These are phyloP conservation scores for Plemyria rubiginata DNA, from an alignment of 2,888 invertebrate genomes.

Conservation along the genomic window DNA sequence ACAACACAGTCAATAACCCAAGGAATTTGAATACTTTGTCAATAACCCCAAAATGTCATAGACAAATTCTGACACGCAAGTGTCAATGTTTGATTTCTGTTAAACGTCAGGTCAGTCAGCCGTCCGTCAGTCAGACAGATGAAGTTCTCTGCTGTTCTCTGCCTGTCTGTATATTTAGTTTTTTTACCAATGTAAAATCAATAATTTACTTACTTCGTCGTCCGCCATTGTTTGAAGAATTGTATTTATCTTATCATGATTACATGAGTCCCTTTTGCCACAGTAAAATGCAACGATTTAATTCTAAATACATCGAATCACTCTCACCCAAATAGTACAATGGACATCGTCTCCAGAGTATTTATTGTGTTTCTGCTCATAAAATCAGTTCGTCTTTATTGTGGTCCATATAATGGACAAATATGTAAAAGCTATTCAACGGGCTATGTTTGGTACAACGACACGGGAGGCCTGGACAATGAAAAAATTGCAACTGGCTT, in stretches of 20 bases:
- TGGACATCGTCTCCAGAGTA: constrained; percentile 65
- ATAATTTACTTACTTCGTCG: constrained; percentile 53
- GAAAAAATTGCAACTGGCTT: constrained; percentile 93
- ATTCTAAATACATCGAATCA: constrained; percentile 62
- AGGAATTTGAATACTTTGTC: no score
- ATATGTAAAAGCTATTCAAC: constrained; percentile 89
- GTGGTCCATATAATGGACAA: constrained; percentile 94
- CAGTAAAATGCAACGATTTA: constrained; percentile 71
- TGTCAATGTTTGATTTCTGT: no score
- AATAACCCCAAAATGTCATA: no score
- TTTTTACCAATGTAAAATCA: no score
- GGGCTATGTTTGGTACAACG: constrained; percentile 91
- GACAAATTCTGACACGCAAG: no score
- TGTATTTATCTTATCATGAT: constrained; percentile 49
- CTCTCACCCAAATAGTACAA: constrained; percentile 62
- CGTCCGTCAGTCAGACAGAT: no score
- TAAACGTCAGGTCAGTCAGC: no score
- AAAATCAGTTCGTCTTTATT: constrained; percentile 88
- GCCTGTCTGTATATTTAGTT: no score
- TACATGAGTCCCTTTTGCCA: constrained; percentile 53
- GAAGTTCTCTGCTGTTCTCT: no score
- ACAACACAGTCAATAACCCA: no score
- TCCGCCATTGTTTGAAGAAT: constrained; percentile 73
- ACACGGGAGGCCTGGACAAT: constrained; percentile 90
- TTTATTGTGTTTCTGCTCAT: constrained; percentile 69